Percentiles rank a stretch among this genome's conserved stretches.
These are phyloP conservation scores for Littorina saxatilis DNA, from an alignment of 1,140 invertebrate species.

Conservation along the genomic window DNA sequence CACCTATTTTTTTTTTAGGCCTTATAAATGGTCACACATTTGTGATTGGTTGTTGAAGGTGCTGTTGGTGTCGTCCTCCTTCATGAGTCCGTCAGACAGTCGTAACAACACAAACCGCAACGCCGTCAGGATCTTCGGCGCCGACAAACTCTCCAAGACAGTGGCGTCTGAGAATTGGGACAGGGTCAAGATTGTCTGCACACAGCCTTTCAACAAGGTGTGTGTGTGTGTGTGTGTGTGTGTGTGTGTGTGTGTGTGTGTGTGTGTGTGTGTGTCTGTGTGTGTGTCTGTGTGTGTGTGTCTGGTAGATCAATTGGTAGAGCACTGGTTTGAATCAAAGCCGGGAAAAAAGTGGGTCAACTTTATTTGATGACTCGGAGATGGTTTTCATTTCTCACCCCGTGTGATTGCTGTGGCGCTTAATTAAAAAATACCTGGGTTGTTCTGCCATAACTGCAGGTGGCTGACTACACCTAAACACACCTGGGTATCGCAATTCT, in stretches of 20 bases:
- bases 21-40: too few relatives aligned
- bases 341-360: background rate
- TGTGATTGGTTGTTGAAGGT: too few relatives aligned
- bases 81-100: conserved; percentile 88
- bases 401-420: too few relatives aligned
- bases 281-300: background rate
- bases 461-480: too few relatives aligned
- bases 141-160: conserved; percentile 79
- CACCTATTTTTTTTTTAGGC: too few relatives aligned
- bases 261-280: background rate
- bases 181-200: conserved; percentile 87
- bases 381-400: too few relatives aligned
- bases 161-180: conserved; percentile 86
- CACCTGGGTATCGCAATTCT: too few relatives aligned
- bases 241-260: conserved; percentile 12
- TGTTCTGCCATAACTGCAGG: too few relatives aligned
- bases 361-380: too few relatives aligned
- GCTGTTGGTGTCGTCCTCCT: conserved; percentile 86
- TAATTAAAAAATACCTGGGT: too few relatives aligned
- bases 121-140: conserved; percentile 85
- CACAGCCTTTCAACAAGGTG: conserved; percentile 89
- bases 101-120: conserved; percentile 82
- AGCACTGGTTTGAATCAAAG: background rate
- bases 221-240: background rate
- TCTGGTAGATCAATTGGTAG: too few relatives aligned